These are phyloP conservation scores for Rhogogaster chlorosoma DNA, from an alignment of 2,888 invertebrate genomes.

Conservation along the genomic window DNA sequence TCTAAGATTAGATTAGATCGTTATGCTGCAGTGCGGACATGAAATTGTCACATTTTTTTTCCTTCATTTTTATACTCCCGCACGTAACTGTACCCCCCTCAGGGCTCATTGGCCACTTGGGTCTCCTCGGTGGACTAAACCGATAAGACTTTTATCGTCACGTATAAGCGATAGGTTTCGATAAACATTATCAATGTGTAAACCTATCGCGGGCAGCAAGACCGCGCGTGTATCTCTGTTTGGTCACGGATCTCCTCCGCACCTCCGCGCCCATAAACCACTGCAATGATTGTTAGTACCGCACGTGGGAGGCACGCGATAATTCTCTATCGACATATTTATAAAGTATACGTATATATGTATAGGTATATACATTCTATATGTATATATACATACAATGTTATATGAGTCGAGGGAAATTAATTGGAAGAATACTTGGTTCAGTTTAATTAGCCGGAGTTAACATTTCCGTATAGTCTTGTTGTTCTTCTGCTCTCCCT, in stretches of 20 bases:
- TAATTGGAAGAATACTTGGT: background rate
- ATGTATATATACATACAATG: background rate
- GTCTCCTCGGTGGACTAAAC: background rate
- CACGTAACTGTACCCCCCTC: background rate
- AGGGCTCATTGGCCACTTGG: background rate
- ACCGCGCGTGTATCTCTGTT: conserved; percentile 13
- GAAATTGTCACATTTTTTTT: conserved; percentile 7
- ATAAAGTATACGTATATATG: background rate
- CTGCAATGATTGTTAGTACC: background rate
- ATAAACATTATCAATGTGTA: conserved; percentile 29
- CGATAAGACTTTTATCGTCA: conserved; percentile 1
- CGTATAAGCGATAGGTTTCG: conserved; percentile 22
- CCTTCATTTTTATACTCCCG: background rate
- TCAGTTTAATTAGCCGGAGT: conserved; percentile 3
- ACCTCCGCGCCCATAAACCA: background rate
- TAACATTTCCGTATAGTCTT: conserved; percentile 10
- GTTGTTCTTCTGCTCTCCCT: background rate
- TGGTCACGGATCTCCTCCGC: conserved; percentile 17
- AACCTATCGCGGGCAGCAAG: background rate
- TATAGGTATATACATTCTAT: no score
- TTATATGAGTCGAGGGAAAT: background rate
- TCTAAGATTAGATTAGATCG: conserved; percentile 34
- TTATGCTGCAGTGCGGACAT: background rate
- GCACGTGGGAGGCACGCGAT: conserved; percentile 39
- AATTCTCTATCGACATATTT: background rate